Base-by-base conservation (phyloP, 2,113 vertebrate genomes). In the Fregetta grallaria region DNA sequence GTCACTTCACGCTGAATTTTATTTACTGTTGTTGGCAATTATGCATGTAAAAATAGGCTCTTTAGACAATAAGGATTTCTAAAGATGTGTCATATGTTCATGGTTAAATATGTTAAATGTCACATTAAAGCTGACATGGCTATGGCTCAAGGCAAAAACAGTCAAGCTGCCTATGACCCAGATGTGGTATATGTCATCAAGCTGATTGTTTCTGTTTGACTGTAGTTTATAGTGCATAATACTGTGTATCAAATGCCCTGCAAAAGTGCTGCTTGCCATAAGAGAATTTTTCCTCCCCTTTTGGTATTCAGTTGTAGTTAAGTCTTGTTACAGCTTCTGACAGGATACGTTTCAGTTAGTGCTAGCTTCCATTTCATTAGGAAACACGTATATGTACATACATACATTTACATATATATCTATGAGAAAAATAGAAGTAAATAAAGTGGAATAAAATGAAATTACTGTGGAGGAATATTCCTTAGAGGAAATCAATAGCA, bases 71-170 rank as follows among this genome's bases (percentile, higher is more conserved):
- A 94, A 91, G n/a, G 22, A 58, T 85, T 91, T 97, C 71, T 95
- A 95, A 86, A 97, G 94, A 95, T 22, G 70, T 97, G 72, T 88
- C 82, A 87, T 96, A 75, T 78, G 76, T 84, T 90, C 93, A 56
- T 81, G 32, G 93, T 70, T 97, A 93, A 96, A 97, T 95, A 94
- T 95, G 80, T 36, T 91, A 93, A 92, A 94, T 87, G 92, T 85
- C 95, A 29, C 76, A 86, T 96, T 96, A 96, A 76, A 92, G 86
- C 38, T 94, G 92, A 97, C 79, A 93, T 47, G 22, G 62, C 45
- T 53, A 63, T 76, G 56, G 94, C 79, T 94, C 71, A 94, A 77
- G 86, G 81, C 42, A 81, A 83, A 95, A 96, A 65, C 72, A 36
- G 90, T 92, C 93, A 96, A 84, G 68, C 34, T 91, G 61, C 86